Evolutionary conservation across 2,113 vertebrate genomes (phyloP), one percentile per base, ranked within the genome.

Genomic region (Eptatretus burgeri): DNA sequence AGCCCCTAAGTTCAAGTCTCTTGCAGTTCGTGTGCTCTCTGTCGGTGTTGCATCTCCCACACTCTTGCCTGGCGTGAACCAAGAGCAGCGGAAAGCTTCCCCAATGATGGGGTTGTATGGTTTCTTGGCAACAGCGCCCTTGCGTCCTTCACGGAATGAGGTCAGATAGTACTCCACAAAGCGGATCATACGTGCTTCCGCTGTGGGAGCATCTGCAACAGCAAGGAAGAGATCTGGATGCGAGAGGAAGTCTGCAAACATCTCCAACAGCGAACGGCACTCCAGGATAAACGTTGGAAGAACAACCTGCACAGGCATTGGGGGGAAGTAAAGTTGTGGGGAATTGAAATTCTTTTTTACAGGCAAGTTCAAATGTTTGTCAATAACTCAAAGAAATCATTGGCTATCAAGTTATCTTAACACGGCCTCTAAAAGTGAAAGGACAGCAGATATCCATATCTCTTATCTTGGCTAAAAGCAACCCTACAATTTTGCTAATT

Each of bases 101-200:
- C 91, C 91, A 1, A 98, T 91, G 71, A 98, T 98, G 63, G 91
- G 91, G 67, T 98, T 98, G 75, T 98, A 98, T 0, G 91, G 91
- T 67, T 98, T 95, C 78, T 95, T 98, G 70, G 89, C 91, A 27
- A 95, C 83, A 50, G 89, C 86, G 52, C 87, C 91, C 71, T 93
- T 94, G 65, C 91, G 85, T 63, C 89, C 91, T 75, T 98, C 89
- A 0, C 94, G 85, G 75, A 98, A 98, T 9, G 91, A 94, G 64
- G 91, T 95, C 72, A 98, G 86, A 73, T 98, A 98, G 77, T 98
- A 98, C 70, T 98, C 84, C 16, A 98, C 82, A 1, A 98, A 95
- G 51, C 81, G 78, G 65, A 93, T 79, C 89, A 98, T 98, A 70
- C 91, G 81, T 66, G 91, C 85, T 71, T 95, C 84, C 0, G 85